Evolutionary conservation across 2,797 vertebrate genomes (phyloP), one percentile per base, ranked within the genome.

Genomic region (Hippopotamyrus pictus): DNA sequence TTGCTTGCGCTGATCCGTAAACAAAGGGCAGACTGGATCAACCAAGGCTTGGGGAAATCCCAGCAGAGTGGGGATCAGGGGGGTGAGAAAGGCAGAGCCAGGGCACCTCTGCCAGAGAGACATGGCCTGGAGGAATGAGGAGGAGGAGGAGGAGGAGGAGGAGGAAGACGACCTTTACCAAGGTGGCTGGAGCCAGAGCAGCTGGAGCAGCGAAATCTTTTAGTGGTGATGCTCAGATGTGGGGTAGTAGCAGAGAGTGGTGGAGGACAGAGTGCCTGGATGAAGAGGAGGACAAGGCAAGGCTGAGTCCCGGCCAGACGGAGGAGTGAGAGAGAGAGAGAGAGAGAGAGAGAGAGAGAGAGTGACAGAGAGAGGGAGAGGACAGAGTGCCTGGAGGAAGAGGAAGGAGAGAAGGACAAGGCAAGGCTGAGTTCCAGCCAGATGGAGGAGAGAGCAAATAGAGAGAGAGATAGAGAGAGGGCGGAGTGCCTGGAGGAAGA

Each of bases 111-210:
- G 50, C 25, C 12, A 29, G 85, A 8, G 85, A 33, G 51, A 33
- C 33, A 19, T 6, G 14, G 25, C 14, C 84, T 19, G 29, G 29
- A 87, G 59, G 57, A 51, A 12, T 5, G 33, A 65, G 83, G 14
- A 14, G 44, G 50, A 73, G n/a, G n/a, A n/a, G n/a, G n/a, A n/a
- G 37, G 48, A 65, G 44, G 50, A 95, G 91, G 92, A 96, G 95
- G 2, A 50, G 29, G 54, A 88, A 48, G 62, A 37, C 46, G 82
- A 73, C 62, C 9, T 96, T 97, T 97, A 97, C 96, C 96, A 95
- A 96, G 88, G 94, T 96, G 95, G 96, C 95, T 96, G 96, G 95
- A 95, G 96, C 96, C 96, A 96, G 96, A 95, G 95, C 96, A 95
- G 96, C 94, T 95, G 96, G 96, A 96, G 96, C 95, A 96, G 95